These are phyloP conservation scores for Helleia helle DNA, from an alignment of 2,888 invertebrate species.

Conservation along the genomic window DNA sequence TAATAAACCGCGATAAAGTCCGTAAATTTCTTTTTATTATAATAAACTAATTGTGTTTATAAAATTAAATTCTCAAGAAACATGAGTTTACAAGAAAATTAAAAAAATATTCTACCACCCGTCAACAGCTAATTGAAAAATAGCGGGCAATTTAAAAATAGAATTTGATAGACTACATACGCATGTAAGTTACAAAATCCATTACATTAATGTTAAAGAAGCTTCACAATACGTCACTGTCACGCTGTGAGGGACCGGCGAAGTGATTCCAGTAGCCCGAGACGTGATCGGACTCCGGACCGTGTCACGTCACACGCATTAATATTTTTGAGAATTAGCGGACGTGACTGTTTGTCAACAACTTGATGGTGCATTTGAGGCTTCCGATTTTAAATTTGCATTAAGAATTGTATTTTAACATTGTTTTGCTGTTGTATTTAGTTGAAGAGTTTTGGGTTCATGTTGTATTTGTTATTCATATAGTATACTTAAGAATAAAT, in stretches of 20 bases:
- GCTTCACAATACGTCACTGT: slow-evolving; percentile 69
- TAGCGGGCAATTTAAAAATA: too few species aligned
- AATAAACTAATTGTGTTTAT: too few species aligned
- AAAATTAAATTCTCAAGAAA: too few species aligned
- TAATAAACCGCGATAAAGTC: too few species aligned
- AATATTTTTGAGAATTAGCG: slow-evolving; percentile 57
- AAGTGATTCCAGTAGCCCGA: slow-evolving; percentile 67
- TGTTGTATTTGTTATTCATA: too few species aligned
- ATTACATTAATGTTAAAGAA: slow-evolving; percentile 68
- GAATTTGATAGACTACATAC: too few species aligned
- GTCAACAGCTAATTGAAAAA: too few species aligned
- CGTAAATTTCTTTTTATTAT: too few species aligned
- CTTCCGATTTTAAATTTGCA: slow-evolving; percentile 1
- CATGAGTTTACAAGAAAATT: too few species aligned
- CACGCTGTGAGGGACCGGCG: slow-evolving; percentile 48
- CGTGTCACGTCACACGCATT: slow-evolving; percentile 48
- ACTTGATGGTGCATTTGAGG: slow-evolving; percentile 2
- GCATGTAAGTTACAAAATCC: slow-evolving; percentile 65
- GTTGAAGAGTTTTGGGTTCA: too few species aligned
- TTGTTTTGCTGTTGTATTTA: neutral
- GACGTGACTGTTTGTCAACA: slow-evolving; percentile 33
- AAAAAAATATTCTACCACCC: too few species aligned
- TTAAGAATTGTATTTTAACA: neutral
- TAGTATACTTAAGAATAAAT: too few species aligned
- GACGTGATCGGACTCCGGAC: slow-evolving; percentile 57